Percentiles rank a stretch among this genome's conserved stretches.
Conservation (phyloP, 2,888 invertebrate species). For the Thysanoteuthis rhombus region DNA sequence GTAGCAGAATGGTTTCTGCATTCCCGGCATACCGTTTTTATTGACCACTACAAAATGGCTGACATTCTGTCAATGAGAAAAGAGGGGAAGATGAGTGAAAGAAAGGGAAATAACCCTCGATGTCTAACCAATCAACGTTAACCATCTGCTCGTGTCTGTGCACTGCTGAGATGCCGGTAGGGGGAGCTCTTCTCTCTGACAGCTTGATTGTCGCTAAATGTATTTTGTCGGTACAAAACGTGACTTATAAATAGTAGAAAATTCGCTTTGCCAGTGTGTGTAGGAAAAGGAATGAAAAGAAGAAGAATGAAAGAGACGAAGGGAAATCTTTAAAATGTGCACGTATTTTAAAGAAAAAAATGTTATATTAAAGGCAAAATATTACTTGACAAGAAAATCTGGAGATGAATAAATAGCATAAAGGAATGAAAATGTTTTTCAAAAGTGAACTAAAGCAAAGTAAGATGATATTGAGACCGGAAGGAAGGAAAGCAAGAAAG, state of each 20-base stretch:
- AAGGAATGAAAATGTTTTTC: too few relatives aligned
- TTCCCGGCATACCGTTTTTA: neutral
- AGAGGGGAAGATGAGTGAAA: neutral
- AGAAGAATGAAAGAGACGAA: neutral
- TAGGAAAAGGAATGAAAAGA: neutral
- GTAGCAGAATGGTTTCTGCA: neutral
- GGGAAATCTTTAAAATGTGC: neutral
- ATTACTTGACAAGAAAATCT: too few relatives aligned
- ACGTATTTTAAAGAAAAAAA: too few relatives aligned
- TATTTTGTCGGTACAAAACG: neutral
- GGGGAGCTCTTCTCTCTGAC: neutral
- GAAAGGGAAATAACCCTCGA: neutral
- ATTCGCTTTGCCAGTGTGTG: neutral
- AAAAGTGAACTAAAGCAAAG: too few relatives aligned
- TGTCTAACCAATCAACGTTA: neutral
- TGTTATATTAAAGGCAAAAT: too few relatives aligned
- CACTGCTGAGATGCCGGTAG: neutral
- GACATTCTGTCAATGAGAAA: neutral
- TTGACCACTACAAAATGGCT: neutral
- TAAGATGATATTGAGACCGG: too few relatives aligned
- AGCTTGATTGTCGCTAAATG: constrained; percentile 12
- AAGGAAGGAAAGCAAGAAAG: too few relatives aligned
- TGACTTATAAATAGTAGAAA: neutral
- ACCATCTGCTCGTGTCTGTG: neutral
- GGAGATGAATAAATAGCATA: too few relatives aligned